A percentile compares a stretch with the other conserved stretches of the same genome.
Evolutionary conservation across 2,113 vertebrate species (phyloP).

Genomic region (Psophia crepitans): DNA sequence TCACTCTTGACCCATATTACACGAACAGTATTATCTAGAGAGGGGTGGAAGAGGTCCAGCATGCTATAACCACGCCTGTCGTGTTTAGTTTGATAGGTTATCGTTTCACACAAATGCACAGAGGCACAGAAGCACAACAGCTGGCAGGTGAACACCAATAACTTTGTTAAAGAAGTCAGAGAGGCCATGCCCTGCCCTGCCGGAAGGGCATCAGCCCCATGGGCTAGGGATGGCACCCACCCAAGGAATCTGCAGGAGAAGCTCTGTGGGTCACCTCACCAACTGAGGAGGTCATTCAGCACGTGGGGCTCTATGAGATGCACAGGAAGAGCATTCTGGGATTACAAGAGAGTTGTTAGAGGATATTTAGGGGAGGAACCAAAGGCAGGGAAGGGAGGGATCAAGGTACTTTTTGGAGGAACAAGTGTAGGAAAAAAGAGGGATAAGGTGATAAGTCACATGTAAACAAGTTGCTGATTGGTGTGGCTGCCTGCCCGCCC

Average conservation of each 20-base stretch:
- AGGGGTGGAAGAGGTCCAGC: neutral
- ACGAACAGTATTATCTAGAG: neutral
- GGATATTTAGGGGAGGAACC: neutral
- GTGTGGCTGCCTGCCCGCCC: neutral
- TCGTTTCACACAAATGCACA: neutral
- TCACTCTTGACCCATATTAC: neutral
- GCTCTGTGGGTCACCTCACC: neutral
- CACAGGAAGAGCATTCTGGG: neutral
- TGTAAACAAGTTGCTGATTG: neutral
- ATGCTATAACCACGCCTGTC: accelerated
- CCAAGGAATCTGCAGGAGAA: neutral
- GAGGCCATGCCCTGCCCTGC: neutral
- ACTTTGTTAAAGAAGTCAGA: neutral
- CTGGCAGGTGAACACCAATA: neutral
- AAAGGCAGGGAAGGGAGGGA: neutral
- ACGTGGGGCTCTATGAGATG: neutral
- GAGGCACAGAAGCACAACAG: neutral
- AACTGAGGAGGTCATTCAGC: neutral
- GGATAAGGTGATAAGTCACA: neutral
- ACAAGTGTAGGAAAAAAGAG: neutral
- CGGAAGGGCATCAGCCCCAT: neutral
- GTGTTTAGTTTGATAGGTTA: neutral
- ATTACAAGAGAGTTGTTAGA: neutral
- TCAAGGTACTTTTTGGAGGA: neutral
- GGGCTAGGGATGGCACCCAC: neutral